Base-by-base conservation (phyloP, 2,113 vertebrate species). In the Xiphias gladius region DNA sequence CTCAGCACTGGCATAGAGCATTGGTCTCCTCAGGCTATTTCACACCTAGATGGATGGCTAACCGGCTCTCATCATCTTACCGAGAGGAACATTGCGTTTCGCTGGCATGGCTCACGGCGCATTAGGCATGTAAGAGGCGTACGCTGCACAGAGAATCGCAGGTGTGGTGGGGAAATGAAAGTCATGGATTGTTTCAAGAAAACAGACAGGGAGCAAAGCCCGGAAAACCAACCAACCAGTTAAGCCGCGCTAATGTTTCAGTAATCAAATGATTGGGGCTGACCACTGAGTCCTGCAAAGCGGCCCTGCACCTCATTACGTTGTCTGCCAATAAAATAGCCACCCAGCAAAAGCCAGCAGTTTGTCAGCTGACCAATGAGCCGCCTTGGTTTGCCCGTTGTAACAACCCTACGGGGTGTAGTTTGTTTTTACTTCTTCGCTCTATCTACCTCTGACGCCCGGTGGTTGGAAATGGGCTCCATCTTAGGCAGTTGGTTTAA, bases 41-140 rank as follows among this genome's bases (percentile, higher is more conserved):
- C 89, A 88, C 88, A 83, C 75, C 52, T 58, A 30, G 81, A 85
- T 87, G 32, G 86, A 91, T 76, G 54, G 61, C 68, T 46, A 28
- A 61, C 41, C 10, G 24, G 61, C 67, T 65, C 14, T 68, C 66
- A 65, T 83, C 79, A 35, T 78, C 39, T 76, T 62, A 83, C 76
- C 2, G 7, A 79, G 58, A 59, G 61, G 58, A 86, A 70, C 30
- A 69, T 63, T 79, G 26, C 2, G 19, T 85, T 86, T 79, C 63
- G 39, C 75, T 57, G 68, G 8, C 26, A 28, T 50, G 81, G 32
- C 55, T 77, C 28, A 65, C 14, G 19, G 58, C 62, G 24, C 19
- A 72, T 30, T 1, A 11, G 66, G 16, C 30, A 22, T 20, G 7
- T 37, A 64, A 73, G 52, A 41, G 48, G 50, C 11, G 2, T 50